A percentile compares a stretch with the other conserved stretches of the same genome.
phyloP scores from a whole-genome alignment of 2,888 invertebrate genomes.

The Microctonus brassicae region DNA sequence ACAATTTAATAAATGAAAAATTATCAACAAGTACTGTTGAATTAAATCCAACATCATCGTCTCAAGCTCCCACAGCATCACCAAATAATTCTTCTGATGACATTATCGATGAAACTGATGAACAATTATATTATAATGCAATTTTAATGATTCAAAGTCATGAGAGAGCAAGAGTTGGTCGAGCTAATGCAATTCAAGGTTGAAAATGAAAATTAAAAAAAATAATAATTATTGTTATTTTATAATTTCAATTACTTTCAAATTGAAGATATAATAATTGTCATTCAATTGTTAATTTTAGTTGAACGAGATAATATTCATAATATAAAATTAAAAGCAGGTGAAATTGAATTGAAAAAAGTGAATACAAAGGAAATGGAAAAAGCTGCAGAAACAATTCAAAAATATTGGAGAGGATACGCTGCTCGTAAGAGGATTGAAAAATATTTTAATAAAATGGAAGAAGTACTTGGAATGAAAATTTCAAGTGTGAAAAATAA shows the following conservation, averaged over 20 bases:
- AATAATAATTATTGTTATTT: background rate
- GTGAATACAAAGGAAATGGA: slow-evolving; percentile 32
- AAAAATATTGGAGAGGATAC: slow-evolving; percentile 70
- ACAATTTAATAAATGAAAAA: background rate
- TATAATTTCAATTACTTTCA: too few relatives aligned
- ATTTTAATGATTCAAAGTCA: slow-evolving; percentile 56
- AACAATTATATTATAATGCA: slow-evolving; percentile 35
- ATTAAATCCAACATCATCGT: background rate
- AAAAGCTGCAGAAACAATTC: slow-evolving; percentile 65
- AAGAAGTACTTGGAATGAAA: slow-evolving; percentile 74
- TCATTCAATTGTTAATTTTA: slow-evolving; percentile 24
- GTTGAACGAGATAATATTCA: slow-evolving; percentile 45
- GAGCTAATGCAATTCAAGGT: slow-evolving; percentile 48
- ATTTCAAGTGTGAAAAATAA: slow-evolving; percentile 71
- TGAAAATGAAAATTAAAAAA: background rate
- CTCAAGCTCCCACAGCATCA: background rate
- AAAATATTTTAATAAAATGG: slow-evolving; percentile 68
- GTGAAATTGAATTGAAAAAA: slow-evolving; percentile 41
- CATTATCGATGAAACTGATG: background rate
- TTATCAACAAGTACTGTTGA: background rate
- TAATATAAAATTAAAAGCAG: slow-evolving; percentile 42
- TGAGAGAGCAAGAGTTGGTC: slow-evolving; percentile 57
- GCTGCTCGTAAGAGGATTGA: slow-evolving; percentile 68
- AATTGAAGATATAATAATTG: background rate
- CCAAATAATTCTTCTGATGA: background rate